phyloP scores from a whole-genome alignment of 2,113 vertebrate species.

The Apodemus sylvaticus region DNA sequence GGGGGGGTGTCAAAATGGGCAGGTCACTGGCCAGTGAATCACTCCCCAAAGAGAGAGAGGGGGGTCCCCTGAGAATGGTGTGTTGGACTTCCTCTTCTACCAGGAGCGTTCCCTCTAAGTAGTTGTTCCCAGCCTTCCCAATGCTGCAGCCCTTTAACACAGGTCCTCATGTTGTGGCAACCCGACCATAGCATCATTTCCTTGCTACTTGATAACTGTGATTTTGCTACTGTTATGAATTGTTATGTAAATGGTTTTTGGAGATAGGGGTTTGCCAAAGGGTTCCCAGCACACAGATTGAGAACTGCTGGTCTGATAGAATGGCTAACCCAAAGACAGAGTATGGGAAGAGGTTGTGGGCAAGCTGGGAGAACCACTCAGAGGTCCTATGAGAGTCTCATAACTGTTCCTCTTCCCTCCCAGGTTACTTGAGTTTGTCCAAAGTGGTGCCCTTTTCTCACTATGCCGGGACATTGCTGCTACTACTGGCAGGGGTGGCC shows the following conservation, averaged over 20 bases:
- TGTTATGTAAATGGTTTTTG: background rate
- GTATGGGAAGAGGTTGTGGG: background rate
- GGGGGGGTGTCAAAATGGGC: background rate
- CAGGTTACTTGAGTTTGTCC: conserved; percentile 91
- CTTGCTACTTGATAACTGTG: background rate
- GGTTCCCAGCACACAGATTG: background rate
- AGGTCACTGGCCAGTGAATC: background rate
- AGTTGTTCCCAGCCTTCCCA: background rate
- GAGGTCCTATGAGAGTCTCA: background rate
- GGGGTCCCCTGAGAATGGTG: background rate
- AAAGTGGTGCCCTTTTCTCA: conserved; percentile 92
- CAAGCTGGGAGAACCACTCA: background rate
- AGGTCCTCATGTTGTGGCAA: background rate
- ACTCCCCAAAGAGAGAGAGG: background rate
- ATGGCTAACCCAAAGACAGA: background rate
- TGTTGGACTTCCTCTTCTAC: conserved; percentile 1
- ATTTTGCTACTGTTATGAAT: background rate
- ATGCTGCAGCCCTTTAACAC: background rate
- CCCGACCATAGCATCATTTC: background rate
- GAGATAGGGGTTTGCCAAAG: background rate
- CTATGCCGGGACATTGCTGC: conserved; percentile 90
- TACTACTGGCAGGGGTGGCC: conserved; percentile 91
- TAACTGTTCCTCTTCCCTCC: background rate
- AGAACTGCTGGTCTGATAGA: background rate
- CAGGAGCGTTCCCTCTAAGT: background rate